phyloP scores from a whole-genome alignment of 2,113 vertebrate genomes.

The Sphyrna mokarran region DNA sequence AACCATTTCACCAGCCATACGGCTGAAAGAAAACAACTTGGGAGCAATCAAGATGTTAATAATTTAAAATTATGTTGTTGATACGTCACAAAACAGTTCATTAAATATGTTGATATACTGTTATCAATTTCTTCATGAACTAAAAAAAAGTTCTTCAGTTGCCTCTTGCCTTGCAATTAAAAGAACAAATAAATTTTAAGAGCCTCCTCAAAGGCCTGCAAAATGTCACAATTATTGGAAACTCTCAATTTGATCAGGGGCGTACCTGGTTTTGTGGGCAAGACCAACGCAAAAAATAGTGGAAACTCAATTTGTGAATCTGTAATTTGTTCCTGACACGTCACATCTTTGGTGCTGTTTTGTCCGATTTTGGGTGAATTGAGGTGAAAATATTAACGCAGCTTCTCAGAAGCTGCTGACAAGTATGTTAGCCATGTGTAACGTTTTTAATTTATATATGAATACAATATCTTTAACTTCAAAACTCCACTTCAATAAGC shows the following conservation, averaged over 20 bases:
- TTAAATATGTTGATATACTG: neutral
- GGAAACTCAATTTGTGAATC: neutral
- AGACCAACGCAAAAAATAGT: neutral
- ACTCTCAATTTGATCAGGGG: neutral
- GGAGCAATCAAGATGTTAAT: neutral
- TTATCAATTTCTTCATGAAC: neutral
- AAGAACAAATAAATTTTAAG: neutral
- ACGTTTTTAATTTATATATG: neutral
- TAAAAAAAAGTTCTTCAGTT: neutral
- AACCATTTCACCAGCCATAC: neutral
- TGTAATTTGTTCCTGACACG: neutral
- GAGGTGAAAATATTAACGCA: neutral
- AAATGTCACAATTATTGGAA: neutral
- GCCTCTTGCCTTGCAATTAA: neutral
- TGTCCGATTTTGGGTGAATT: neutral
- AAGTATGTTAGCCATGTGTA: neutral
- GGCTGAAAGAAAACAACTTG: neutral
- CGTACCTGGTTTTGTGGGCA: neutral
- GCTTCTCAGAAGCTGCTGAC: neutral
- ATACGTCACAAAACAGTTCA: neutral
- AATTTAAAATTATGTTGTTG: neutral
- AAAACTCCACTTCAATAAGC: neutral
- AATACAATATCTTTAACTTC: neutral
- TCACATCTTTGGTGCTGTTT: neutral
- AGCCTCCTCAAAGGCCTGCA: neutral